Percentiles rank a stretch among this genome's conserved stretches.
Conservation (phyloP, 1,140 invertebrate species). For the Drosophila kurseongensis region DNA sequence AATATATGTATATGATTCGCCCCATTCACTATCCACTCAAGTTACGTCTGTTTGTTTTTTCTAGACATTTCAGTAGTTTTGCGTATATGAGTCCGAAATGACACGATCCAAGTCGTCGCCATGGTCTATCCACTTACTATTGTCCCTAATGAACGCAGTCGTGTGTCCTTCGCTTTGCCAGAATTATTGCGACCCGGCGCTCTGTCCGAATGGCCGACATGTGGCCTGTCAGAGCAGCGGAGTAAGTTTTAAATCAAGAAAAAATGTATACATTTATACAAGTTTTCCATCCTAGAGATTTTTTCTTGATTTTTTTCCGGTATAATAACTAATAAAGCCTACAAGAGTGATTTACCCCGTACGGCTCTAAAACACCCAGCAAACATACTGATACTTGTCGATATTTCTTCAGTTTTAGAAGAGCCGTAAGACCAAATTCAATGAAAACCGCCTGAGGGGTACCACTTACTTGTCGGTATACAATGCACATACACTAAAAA, state of each 20-base stretch:
- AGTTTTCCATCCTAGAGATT: no score
- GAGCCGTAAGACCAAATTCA: no score
- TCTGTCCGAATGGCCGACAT: conserved; percentile 57
- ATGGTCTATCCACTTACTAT: not conserved
- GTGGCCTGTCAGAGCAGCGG: conserved; percentile 65
- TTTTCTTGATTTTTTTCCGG: no score
- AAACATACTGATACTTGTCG: no score
- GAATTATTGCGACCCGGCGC: conserved; percentile 64
- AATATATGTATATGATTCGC: not conserved
- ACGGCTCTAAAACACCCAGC: no score
- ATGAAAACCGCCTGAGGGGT: no score
- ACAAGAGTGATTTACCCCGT: no score
- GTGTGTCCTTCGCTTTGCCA: conserved; percentile 9
- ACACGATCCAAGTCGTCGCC: not conserved
- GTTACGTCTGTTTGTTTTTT: not conserved
- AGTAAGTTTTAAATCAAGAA: conserved; percentile 43
- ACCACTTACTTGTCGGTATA: no score
- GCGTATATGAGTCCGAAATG: conserved; percentile 1
- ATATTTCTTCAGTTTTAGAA: no score
- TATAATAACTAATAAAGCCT: no score
- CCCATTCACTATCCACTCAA: conserved; percentile 5
- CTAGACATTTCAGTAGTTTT: not conserved
- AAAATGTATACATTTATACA: not conserved
- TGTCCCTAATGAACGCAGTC: not conserved
- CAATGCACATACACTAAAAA: no score